Evolutionary conservation across 2,113 vertebrate species (phyloP), one percentile per base, ranked within the genome.

Genomic region (Rhadina sibilatrix): DNA sequence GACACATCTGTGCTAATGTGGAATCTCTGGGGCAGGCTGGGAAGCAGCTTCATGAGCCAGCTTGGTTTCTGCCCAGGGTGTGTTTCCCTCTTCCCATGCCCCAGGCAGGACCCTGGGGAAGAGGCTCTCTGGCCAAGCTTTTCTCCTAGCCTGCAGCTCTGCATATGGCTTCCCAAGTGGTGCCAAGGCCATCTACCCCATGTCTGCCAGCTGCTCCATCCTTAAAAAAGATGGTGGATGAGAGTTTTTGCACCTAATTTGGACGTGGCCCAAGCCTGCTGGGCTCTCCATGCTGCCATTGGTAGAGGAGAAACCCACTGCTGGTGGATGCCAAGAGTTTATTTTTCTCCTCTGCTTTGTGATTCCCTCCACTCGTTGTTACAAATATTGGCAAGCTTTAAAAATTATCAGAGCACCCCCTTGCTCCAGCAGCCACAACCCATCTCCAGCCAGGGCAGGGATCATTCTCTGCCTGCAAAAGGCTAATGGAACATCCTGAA

Each of bases 1-100:
- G 9, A 46, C 3, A 4, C 5, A 3, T 33, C 47, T 78, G 49
- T 24, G n/a, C 25, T 23, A 50, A 68, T 0, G 0, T 1, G 3
- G 83, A 50, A 85, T 44, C 37, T 52, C 63, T 35, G 28, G n/a
- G 40, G 5, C 24, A 52, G 0, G 5, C 23, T 50, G 31, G 24
- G 15, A 49, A 81, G n/a, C 50, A 52, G 44, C 7, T 61, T 77
- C 11, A 76, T 31, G 37, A 57, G 31, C 20, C 54, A 44, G 21
- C 6, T 77, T 80, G 52, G 10, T 4, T 8, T 69, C 50, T 74
- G 53, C 20, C 5, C 27, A 25, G n/a, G 15, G 21, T 65, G 23
- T 2, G 0, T 8, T 27, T 66, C 11, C 23, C 15, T 49, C 24
- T 88, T 63, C 38, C 30, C 28, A 28, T 12, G 12, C 4, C 13